phyloP scores from a whole-genome alignment of 2,113 vertebrate genomes.

The Echinops telfairi region DNA sequence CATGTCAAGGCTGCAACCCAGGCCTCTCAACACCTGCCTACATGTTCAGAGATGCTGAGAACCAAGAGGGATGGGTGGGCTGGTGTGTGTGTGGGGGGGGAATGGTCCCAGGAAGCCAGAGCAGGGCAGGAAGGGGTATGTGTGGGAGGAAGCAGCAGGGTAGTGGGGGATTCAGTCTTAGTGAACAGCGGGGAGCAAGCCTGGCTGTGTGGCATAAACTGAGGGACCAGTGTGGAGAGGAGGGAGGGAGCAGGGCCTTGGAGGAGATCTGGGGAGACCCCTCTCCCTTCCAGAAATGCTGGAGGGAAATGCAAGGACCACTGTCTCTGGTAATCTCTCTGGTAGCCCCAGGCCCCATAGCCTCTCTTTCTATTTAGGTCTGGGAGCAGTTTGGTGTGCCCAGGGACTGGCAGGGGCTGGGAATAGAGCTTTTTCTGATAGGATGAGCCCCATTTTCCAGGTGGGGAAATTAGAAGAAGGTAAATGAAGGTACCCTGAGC shows the following conservation, averaged over 20 bases:
- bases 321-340: accelerated
- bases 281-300: neutral
- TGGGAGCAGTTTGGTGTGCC: neutral
- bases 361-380: neutral
- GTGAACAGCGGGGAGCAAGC: neutral
- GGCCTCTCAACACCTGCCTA: neutral
- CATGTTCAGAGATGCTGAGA: neutral
- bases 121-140: neutral
- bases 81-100: neutral
- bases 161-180: neutral
- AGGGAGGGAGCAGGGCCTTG: neutral
- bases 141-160: neutral
- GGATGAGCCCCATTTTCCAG: neutral
- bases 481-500: neutral
- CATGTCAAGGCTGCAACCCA: neutral
- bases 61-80: accelerated
- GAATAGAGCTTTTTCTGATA: neutral
- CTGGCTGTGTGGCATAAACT: too few relatives aligned
- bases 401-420: neutral
- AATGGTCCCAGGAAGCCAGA: neutral
- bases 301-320: neutral
- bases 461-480: neutral
- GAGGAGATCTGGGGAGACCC: neutral
- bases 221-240: neutral
- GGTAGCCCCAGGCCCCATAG: neutral